A percentile compares a stretch with the other conserved stretches of the same genome.
phyloP scores from a whole-genome alignment of 2,888 invertebrate genomes.

The Siphonodentalium dalli region DNA sequence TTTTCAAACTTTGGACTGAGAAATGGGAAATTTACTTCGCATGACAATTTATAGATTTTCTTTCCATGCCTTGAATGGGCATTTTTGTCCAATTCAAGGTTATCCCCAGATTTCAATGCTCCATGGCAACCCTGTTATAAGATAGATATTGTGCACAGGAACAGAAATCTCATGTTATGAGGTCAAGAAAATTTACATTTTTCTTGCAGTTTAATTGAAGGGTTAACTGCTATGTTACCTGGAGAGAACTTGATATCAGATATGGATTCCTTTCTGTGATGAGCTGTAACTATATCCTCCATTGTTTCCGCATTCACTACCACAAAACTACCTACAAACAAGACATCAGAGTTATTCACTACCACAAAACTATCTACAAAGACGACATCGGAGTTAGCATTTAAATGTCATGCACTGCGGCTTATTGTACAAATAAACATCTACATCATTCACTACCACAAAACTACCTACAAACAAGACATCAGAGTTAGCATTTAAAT shows the following conservation, averaged over 20 bases:
- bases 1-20: too few species aligned
- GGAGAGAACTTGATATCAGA: constrained; percentile 66
- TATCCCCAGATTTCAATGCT: too few species aligned
- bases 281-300: constrained; percentile 60
- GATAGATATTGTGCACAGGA: not conserved
- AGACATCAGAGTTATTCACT: constrained; percentile 35
- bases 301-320: constrained; percentile 62
- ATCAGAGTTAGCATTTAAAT: not conserved
- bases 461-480: constrained; percentile 59
- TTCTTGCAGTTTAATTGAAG: not conserved
- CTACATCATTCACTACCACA: constrained; percentile 51
- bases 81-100: too few species aligned
- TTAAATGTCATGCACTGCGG: not conserved
- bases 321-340: constrained; percentile 61
- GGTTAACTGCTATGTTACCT: constrained; percentile 38
- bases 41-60: too few species aligned
- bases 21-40: too few species aligned
- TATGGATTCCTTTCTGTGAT: constrained; percentile 65
- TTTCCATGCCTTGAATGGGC: too few species aligned
- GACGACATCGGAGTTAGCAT: not conserved
- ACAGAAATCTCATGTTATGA: not conserved
- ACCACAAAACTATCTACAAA: constrained; percentile 63
- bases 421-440: not conserved
- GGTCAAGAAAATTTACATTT: not conserved
- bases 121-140: not conserved